Evolutionary conservation across 2,888 invertebrate species (phyloP), one percentile per base, ranked within the genome.

Genomic region (Xiphydria camelus): DNA sequence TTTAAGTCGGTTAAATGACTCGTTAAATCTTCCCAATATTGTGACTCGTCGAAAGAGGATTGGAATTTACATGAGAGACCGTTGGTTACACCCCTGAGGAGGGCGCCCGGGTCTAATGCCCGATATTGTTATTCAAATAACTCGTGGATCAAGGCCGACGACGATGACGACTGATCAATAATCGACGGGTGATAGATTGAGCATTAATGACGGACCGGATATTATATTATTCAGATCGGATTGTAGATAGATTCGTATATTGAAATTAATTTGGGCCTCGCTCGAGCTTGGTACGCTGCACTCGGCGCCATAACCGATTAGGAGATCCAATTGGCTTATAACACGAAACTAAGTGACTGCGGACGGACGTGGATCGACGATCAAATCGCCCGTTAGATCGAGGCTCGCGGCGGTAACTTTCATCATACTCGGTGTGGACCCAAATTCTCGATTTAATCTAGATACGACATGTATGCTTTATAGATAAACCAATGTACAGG

Each of bases 61-160:
- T 23, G 12, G 18, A 43, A 62, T 67, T 65, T 62, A 42, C 65
- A 65, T 63, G 55, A 60, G 51, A 53, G 55, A 59, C 53, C 48
- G 58, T 62, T 59, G n/a, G n/a, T n/a, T n/a, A n/a, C n/a, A n/a
- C n/a, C n/a, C n/a, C n/a, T n/a, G n/a, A n/a, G n/a, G n/a, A n/a
- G n/a, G n/a, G 15, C 15, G n/a, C 29, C 29, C 12, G 29, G 29
- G 37, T 14, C 37, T 37, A 19, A 15, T 15, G 31, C 33, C 19
- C 19, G 4, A n/a, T 20, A 71, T 73, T 73, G 70, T 73, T 61
- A 73, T 73, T 73, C 64, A 70, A 73, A 73, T 73, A 36, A 37
- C 33, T 35, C 25, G 36, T 15, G 5, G 42, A 41, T 42, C 15
- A 19, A 33, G 22, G 23, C n/a, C n/a, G n/a, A n/a, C 36, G 38